These are phyloP conservation scores for Hozukius guyotensis DNA, from an alignment of 2,797 vertebrate species.

Conservation along the genomic window DNA sequence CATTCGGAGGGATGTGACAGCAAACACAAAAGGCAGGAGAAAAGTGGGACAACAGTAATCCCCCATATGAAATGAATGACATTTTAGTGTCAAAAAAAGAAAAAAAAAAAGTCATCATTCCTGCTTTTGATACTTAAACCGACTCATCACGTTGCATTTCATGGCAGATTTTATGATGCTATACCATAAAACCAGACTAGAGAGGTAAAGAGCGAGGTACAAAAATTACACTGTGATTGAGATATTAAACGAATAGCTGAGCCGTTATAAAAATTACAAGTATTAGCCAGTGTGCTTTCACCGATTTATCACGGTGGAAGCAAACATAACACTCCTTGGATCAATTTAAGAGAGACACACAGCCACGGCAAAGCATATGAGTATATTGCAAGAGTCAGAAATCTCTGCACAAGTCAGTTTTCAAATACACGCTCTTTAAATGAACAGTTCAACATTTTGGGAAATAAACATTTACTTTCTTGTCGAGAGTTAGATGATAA, in stretches of 20 bases:
- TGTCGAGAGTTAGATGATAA: no score
- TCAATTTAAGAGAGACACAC: neutral
- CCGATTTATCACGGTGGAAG: neutral
- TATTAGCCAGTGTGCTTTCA: neutral
- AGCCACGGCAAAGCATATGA: neutral
- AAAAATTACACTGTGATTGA: neutral
- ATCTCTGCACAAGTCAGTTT: neutral
- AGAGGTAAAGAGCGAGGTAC: neutral
- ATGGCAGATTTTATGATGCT: conserved; percentile 19
- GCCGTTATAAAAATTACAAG: neutral
- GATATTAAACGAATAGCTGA: neutral
- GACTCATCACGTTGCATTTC: conserved; percentile 22
- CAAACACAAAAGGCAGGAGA: conserved; percentile 39
- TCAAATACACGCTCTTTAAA: no score
- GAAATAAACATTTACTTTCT: no score
- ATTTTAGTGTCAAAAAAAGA: conserved; percentile 27
- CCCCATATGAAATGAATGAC: conserved; percentile 48
- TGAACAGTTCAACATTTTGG: no score
- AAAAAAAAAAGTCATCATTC: conserved; percentile 5
- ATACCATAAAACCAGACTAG: conserved; percentile 15
- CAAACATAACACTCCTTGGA: neutral
- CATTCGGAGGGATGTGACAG: conserved; percentile 33
- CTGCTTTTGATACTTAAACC: conserved; percentile 29
- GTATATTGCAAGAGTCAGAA: neutral
- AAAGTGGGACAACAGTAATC: conserved; percentile 60